Evolutionary conservation across 2,797 vertebrate genomes (phyloP).

Genomic region (Leptatherina wallacei): DNA sequence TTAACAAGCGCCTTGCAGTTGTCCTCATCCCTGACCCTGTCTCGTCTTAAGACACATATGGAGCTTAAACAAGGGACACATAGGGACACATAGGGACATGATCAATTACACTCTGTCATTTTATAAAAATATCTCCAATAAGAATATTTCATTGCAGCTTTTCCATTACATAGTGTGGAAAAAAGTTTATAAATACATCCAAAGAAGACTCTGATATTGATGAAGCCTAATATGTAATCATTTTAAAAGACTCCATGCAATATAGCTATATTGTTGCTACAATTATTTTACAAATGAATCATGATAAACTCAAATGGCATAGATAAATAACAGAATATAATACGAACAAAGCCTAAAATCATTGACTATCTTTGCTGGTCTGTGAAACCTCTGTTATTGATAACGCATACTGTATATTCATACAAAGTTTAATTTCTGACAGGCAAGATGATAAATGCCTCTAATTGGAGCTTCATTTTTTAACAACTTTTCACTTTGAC

Average conservation of each 20-base stretch:
- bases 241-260: no score
- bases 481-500: conserved; percentile 56
- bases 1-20: conserved; percentile 84
- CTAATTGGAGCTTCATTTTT: conserved; percentile 68
- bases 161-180: conserved; percentile 51
- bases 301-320: background rate
- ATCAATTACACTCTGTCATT: conserved; percentile 72
- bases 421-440: conserved; percentile 40
- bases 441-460: conserved; percentile 58
- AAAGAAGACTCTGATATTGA: background rate
- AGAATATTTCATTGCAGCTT: conserved; percentile 32
- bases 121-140: conserved; percentile 59
- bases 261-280: no score
- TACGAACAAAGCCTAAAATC: no score
- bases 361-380: no score
- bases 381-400: background rate
- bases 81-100: conserved; percentile 60
- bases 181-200: background rate
- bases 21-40: conserved; percentile 80
- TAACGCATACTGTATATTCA: conserved; percentile 12
- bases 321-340: background rate
- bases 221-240: background rate
- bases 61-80: conserved; percentile 60
- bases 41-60: conserved; percentile 73
- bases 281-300: background rate